Evolutionary conservation across 2,888 invertebrate species (phyloP), one percentile per base, ranked within the genome.

Genomic region (Drosophila meridionalis): DNA sequence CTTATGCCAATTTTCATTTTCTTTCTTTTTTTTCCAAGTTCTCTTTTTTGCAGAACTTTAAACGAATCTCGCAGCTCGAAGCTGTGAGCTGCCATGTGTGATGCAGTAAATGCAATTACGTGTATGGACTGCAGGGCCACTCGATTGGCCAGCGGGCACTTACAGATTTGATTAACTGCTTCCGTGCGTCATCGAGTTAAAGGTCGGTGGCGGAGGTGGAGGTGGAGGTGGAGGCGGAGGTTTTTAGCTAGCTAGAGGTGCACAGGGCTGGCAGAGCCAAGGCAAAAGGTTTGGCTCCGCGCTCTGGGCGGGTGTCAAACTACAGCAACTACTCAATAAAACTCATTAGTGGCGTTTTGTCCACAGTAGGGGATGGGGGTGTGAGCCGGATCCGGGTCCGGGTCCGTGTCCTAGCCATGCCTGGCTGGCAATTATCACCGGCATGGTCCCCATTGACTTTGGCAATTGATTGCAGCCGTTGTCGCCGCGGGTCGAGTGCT

Each of bases 381-480:
- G 20, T 20, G 20, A 20, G 20, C 45, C 42, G 26, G 12, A 32
- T 12, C n/a, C 28, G 20, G n/a, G 34, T 28, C 1, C 28, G 20
- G 8, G 34, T 20, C 6, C 38, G 20, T 7, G 26, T 28, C 12
- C 28, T 26, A 28, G 28, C 14, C 12, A 12, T 43, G 26, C 28
- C 58, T 59, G 63, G 60, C 82, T 90, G 88, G 89, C 91, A 89
- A 89, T 89, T 89, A 90, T 90, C 84, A 79, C 78, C 74, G 77
- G 80, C 87, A 65, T 53, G 74, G 73, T 83, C 77, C 63, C 89
- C 84, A 89, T 88, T 90, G 87, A 89, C 87, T 89, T 82, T 90
- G 89, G 90, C 89, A 90, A 90, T 87, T 87, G 90, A 87, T 90
- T 90, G 90, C 87, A 83, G 87, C 82, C 80, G 75, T 75, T 76